Evolutionary conservation across 2,888 invertebrate species (phyloP), one percentile per base, ranked within the genome.

Genomic region (Suillia variegata): DNA sequence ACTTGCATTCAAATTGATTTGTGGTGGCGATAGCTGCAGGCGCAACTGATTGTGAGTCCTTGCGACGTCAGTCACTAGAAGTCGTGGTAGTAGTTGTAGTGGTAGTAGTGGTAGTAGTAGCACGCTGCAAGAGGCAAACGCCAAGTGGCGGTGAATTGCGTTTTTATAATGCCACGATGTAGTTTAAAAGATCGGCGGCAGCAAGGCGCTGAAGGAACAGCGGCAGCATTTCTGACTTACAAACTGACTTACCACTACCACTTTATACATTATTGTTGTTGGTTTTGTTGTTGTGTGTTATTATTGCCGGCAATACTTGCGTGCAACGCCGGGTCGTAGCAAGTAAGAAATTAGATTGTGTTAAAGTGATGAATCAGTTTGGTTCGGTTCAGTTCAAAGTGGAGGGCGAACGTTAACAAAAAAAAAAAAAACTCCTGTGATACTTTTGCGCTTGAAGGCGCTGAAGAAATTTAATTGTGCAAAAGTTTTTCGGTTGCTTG

Each of bases 21-120:
- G 58, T 53, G 58, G 38, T 53, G 58, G 15, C 58, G 48, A 53
- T 45, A 58, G 58, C 58, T 58, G 53, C 52, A 58, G 53, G 34
- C 58, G 47, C n/a, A 48, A 13, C 24, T 38, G 20, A 52, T 31
- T 21, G 26, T n/a, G n/a, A n/a, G n/a, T n/a, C n/a, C n/a, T n/a
- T n/a, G n/a, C n/a, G n/a, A n/a, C n/a, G n/a, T n/a, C n/a, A n/a
- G n/a, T n/a, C n/a, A n/a, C n/a, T n/a, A n/a, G n/a, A n/a, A n/a
- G n/a, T n/a, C n/a, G n/a, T n/a, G n/a, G n/a, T n/a, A n/a, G n/a
- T n/a, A n/a, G n/a, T n/a, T n/a, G n/a, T n/a, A n/a, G n/a, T n/a
- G n/a, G n/a, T n/a, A n/a, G n/a, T n/a, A n/a, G n/a, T n/a, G n/a
- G n/a, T n/a, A n/a, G n/a, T n/a, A n/a, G n/a, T n/a, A n/a, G n/a